Evolutionary conservation across 2,797 vertebrate species (phyloP), one percentile per base, ranked within the genome.

Genomic region (Erpetoichthys calabaricus): DNA sequence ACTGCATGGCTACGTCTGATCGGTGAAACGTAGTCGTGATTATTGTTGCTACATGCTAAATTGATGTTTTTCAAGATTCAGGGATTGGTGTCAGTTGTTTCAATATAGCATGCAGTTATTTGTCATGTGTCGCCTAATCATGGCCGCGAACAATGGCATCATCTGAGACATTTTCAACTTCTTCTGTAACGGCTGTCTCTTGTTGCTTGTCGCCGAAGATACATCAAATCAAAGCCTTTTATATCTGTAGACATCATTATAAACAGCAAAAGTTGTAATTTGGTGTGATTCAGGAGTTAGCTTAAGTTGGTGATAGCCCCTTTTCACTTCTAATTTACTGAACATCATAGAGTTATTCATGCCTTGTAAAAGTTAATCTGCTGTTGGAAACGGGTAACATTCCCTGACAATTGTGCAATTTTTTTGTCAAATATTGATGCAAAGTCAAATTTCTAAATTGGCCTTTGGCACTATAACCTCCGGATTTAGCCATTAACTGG

Each of bases 211-310:
- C 2, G 62, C 60, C 1, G 68, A 68, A 0, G 51, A 67, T 25
- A 66, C 61, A 1, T 57, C 62, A 55, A 73, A 72, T n/a, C 42
- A 61, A 2, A 65, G 41, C 0, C 7, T 3, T 8, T 67, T 70
- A 42, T 68, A 71, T 0, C 53, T 42, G 3, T 51, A 56, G 7
- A 69, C 4, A 2, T 62, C 62, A 0, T 57, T 3, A 6, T 70
- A 66, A 4, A 59, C 66, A 1, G 47, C 64, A 9, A 67, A 68
- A 3, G 60, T 65, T 0, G 61, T 68, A 1, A 73, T 73, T 9
- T 67, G 69, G 2, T 55, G 44, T 51, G 60, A 68, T 42, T 66
- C 59, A 2, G 64, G 71, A 4, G 62, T 64, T 1, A 70, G 57
- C 41, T 68, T 63, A 1, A 70, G 42, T 43, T 70, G 61, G 8